Conservation (phyloP, 2,113 vertebrate species). For the Brienomyrus longianalis region DNA sequence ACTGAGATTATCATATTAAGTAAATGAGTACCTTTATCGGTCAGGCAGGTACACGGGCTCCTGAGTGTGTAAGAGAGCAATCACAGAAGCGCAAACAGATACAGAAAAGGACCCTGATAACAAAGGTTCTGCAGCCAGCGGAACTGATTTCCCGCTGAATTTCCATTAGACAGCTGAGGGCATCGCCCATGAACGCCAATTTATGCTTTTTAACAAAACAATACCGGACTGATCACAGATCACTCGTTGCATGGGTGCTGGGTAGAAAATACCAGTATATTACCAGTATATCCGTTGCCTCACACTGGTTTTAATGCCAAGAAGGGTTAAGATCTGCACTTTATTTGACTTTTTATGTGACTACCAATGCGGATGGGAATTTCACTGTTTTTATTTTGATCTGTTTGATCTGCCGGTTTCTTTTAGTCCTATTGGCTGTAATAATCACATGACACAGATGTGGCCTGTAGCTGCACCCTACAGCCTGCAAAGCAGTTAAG, state of each 20-base stretch:
- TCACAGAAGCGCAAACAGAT: constrained; percentile 16
- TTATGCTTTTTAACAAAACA: neutral
- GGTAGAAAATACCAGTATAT: neutral
- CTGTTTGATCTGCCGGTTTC: neutral
- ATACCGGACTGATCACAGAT: neutral
- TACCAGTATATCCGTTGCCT: neutral
- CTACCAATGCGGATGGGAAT: neutral
- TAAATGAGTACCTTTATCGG: constrained; percentile 18
- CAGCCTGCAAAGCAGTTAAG: neutral
- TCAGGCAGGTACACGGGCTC: neutral
- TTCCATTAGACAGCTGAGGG: neutral
- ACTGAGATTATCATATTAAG: constrained; percentile 7
- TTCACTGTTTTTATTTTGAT: neutral
- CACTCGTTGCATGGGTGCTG: neutral
- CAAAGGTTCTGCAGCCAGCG: neutral
- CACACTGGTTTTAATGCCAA: neutral
- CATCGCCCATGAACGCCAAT: neutral
- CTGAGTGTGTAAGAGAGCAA: constrained; percentile 11
- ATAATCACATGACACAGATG: neutral
- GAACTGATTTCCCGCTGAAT: neutral
- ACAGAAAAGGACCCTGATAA: constrained; percentile 4
- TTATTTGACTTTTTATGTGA: neutral
- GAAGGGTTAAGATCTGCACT: neutral
- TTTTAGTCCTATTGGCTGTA: neutral
- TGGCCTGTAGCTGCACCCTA: neutral